Conservation (phyloP, 2,888 invertebrate genomes). For the Coleophora flavipennella region DNA sequence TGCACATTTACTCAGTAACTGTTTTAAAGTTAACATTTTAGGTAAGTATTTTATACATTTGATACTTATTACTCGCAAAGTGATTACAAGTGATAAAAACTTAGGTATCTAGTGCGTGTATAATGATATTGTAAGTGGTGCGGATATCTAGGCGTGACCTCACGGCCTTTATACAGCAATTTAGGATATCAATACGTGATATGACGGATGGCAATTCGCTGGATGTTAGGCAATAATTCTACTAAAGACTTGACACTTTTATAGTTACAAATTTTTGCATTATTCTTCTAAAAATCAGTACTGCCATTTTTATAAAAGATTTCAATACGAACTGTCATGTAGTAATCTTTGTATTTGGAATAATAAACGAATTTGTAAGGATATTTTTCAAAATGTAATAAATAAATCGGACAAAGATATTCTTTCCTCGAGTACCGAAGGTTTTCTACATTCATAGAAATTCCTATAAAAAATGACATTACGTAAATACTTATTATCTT, state of each 20-base stretch:
- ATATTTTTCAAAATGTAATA: background rate
- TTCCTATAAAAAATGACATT: no score
- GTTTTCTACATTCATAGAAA: no score
- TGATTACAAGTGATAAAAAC: constrained; percentile 67
- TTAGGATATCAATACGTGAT: constrained; percentile 21
- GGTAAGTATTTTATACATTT: constrained; percentile 68
- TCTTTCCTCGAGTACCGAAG: no score
- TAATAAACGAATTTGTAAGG: background rate
- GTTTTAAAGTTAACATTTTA: constrained; percentile 53
- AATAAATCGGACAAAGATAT: no score
- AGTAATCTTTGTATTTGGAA: constrained; percentile 1
- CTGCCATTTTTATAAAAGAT: constrained; percentile 49
- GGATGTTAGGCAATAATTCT: constrained; percentile 59
- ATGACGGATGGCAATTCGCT: constrained; percentile 29
- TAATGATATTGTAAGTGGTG: constrained; percentile 57
- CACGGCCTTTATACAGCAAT: constrained; percentile 17
- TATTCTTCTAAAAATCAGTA: constrained; percentile 48
- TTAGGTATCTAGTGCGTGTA: constrained; percentile 56
- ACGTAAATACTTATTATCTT: no score
- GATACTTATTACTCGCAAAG: constrained; percentile 69
- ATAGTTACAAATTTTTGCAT: constrained; percentile 57
- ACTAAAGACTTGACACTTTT: constrained; percentile 63
- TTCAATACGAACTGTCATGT: constrained; percentile 6
- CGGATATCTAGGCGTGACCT: constrained; percentile 52
- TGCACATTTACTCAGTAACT: constrained; percentile 61